Percentiles rank a stretch among this genome's conserved stretches.
These are phyloP conservation scores for Hemicentrotus pulcherrimus DNA, from an alignment of 35 echinoderm and acorn worm genomes.

Conservation along the genomic window DNA sequence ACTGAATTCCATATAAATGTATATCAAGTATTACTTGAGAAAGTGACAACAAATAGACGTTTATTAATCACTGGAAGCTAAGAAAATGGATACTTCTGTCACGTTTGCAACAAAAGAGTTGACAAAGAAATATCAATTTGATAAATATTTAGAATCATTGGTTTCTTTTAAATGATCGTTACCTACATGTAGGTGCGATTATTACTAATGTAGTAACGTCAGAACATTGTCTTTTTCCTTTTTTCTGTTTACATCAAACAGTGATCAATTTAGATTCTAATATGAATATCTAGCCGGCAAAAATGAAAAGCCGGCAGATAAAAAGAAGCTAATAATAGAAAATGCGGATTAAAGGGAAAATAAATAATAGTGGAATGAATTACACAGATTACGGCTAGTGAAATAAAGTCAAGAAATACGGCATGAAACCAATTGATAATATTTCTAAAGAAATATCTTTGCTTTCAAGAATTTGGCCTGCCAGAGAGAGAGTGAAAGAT, in stretches of 20 bases:
- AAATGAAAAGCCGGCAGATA: background rate
- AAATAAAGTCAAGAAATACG: background rate
- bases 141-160: background rate
- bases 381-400: background rate
- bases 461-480: background rate
- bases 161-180: too few species aligned
- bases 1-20: too few species aligned
- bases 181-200: background rate
- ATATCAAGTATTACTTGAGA: too few species aligned
- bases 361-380: background rate
- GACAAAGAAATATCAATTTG: background rate
- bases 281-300: background rate
- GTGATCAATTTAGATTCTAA: background rate
- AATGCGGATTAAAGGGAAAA: background rate
- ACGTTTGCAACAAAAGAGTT: background rate
- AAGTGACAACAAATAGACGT: too few species aligned
- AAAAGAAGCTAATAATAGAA: background rate
- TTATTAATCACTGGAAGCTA: too few species aligned
- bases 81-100: background rate
- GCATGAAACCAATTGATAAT: background rate
- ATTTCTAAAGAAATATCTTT: background rate
- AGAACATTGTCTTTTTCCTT: background rate
- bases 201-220: background rate
- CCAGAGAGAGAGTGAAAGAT: background rate
- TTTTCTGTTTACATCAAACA: background rate